Base-by-base conservation (phyloP, 2,113 vertebrate species). In the Xiphophorus couchianus region DNA sequence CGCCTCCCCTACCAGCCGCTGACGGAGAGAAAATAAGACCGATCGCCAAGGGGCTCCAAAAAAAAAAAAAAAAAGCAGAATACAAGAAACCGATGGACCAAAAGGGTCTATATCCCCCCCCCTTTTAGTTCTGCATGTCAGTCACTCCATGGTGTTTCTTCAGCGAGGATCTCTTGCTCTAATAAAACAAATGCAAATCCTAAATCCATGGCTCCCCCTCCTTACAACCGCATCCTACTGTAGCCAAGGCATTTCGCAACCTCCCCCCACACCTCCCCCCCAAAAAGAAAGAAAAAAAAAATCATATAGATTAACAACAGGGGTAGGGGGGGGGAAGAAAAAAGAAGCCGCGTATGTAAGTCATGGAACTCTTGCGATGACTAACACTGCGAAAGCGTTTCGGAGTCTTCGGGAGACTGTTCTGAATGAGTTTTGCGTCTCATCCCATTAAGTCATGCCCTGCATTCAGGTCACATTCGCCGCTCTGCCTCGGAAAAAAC, bases 381-480 rank as follows among this genome's bases (percentile, higher is more conserved):
- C 89, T 91, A 91, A 90, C 89, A 87, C 85, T 87, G 88, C 78
- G 80, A 89, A 85, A 84, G 81, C 85, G 28, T 87, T 84, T 86
- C 88, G 68, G 86, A 80, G 84, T 91, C 90, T 88, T 81, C 83
- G 84, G 78, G 74, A 89, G 85, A 83, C 89, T 91, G 81, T 92
- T 93, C 85, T 89, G 76, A 93, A 92, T 91, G 89, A 94, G 87
- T 94, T 94, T 91, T 90, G 90, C 86, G 84, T 93, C 92, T 94
- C 89, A 89, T 91, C 90, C 86, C 89, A 90, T 93, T 92, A 91
- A 93, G 88, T 85, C 89, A 88, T 89, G 88, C 84, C 88, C 87
- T 88, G 93, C 90, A 93, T 94, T 92, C 93, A 91, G 89, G 90
- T 94, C 93, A 94, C 93, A 94, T 92, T 93, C 90, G 58, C 84